Evolutionary conservation across 1,140 invertebrate genomes (phyloP).

Genomic region (Zaprionus lachaisei): DNA sequence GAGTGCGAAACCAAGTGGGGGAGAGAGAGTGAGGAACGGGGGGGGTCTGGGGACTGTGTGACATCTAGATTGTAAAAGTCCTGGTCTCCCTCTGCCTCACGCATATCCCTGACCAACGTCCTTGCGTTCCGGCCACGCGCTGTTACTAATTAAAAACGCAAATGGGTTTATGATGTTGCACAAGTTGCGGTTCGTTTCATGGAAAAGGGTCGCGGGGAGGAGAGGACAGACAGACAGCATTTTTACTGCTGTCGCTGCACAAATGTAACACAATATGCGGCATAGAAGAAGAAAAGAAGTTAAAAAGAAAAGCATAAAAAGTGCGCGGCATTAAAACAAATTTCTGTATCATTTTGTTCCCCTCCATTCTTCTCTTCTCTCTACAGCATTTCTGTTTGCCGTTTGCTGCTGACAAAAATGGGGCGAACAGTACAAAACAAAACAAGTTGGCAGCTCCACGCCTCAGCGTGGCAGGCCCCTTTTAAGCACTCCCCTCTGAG

Average conservation of each 20-base stretch:
- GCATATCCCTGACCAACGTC: constrained; percentile 61
- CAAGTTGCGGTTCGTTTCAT: constrained; percentile 69
- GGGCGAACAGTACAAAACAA: constrained; percentile 66
- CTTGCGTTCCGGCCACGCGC: constrained; percentile 49
- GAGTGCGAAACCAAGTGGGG: neutral
- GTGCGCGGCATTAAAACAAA: constrained; percentile 76
- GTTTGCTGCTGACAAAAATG: constrained; percentile 38
- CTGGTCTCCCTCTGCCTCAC: constrained; percentile 23
- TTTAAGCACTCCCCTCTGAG: constrained; percentile 20
- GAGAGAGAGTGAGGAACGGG: neutral
- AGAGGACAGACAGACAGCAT: constrained; percentile 22
- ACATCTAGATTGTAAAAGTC: constrained; percentile 52
- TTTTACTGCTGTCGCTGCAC: constrained; percentile 78
- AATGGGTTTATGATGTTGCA: constrained; percentile 82
- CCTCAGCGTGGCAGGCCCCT: constrained; percentile 7
- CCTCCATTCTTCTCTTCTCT: neutral
- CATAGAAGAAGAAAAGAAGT: constrained; percentile 56
- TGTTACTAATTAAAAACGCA: constrained; percentile 82
- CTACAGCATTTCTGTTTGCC: constrained; percentile 11
- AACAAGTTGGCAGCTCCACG: constrained; percentile 54
- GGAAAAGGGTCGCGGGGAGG: neutral
- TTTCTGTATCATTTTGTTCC: constrained; percentile 53
- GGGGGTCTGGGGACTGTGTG: constrained; percentile 19
- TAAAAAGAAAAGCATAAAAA: constrained; percentile 78
- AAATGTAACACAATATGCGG: constrained; percentile 62